A percentile compares a stretch with the other conserved stretches of the same genome.
These are phyloP conservation scores for Pomacea maculata DNA, from an alignment of 1,140 invertebrate genomes.

Conservation along the genomic window DNA sequence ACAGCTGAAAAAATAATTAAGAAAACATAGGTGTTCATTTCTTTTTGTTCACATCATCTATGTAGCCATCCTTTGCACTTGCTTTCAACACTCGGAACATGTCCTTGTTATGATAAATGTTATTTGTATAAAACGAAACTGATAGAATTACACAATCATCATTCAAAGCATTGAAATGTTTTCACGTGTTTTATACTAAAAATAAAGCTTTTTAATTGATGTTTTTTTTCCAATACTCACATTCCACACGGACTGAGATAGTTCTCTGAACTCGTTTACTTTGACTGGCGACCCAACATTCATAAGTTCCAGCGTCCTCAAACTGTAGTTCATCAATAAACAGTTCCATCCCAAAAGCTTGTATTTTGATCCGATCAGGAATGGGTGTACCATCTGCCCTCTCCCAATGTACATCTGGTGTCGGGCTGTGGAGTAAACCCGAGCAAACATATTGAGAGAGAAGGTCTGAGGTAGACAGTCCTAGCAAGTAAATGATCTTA, in stretches of 20 bases:
- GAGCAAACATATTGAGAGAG: neutral
- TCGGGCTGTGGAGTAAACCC: slow-evolving; percentile 42
- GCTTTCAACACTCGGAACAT: too few species aligned
- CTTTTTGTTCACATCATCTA: too few species aligned
- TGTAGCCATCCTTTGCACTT: too few species aligned
- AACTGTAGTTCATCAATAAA: slow-evolving; percentile 44
- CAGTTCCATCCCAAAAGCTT: slow-evolving; percentile 58
- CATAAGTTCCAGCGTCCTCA: slow-evolving; percentile 55
- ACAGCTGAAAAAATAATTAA: slow-evolving; percentile 35
- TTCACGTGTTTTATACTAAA: neutral
- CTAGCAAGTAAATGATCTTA: too few species aligned
- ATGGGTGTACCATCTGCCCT: slow-evolving; percentile 31
- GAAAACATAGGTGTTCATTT: too few species aligned
- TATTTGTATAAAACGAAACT: too few species aligned
- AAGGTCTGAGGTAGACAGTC: too few species aligned
- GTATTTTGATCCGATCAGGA: slow-evolving; percentile 34
- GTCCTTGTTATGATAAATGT: too few species aligned
- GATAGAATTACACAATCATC: too few species aligned
- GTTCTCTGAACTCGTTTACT: slow-evolving; percentile 39
- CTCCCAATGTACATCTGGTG: slow-evolving; percentile 56
- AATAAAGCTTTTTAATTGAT: neutral
- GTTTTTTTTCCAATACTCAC: slow-evolving; percentile 34
- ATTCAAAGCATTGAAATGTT: too few species aligned
- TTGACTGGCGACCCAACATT: slow-evolving; percentile 56
- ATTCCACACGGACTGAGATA: slow-evolving; percentile 49